Evolutionary conservation across 2,797 vertebrate species (phyloP), one percentile per base, ranked within the genome.

Genomic region (Enteromius treurensis): DNA sequence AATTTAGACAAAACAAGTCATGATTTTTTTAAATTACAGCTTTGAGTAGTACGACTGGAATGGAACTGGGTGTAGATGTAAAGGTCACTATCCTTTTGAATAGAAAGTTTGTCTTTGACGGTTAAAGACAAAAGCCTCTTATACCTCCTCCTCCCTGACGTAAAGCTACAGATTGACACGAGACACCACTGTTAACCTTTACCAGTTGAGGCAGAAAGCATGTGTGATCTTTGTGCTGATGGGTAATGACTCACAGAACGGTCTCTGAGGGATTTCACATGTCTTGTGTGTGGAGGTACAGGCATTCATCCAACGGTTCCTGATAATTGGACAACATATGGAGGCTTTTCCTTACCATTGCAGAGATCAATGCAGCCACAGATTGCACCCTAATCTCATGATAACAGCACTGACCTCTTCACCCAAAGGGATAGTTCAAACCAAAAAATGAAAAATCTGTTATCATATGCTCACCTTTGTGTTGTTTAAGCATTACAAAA

Each of bases 131-230:
- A 81, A 76, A 65, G 77, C 53, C 21, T 29, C 62, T 80, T 62
- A 67, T 65, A 84, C 53, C 80, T 83, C 77, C 76, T 69, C 68
- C 69, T 65, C 85, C 80, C 77, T 76, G 67, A 49, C 60, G 79
- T 75, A 69, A 68, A 87, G 53, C 58, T 67, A n/a, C 49, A 82
- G 79, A 80, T 53, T 76, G 82, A 88, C 83, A 87, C 51, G 71
- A 79, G 87, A 86, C 79, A 80, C 86, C 86, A 86, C 80, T 86
- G 80, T 79, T 88, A 85, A 88, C 86, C 85, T 91, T 87, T 89
- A 67, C 42, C 62, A 83, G 58, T 80, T 80, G 78, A 84, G 73
- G 81, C 84, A 84, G 81, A 85, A 83, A 77, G 67, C 83, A 87
- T 81, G 81, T 86, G 88, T 83, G 85, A 87, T 85, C 88, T 77